Evolutionary conservation across 2,888 invertebrate genomes (phyloP), one percentile per base, ranked within the genome.

Genomic region (Ypsolopha sequella): DNA sequence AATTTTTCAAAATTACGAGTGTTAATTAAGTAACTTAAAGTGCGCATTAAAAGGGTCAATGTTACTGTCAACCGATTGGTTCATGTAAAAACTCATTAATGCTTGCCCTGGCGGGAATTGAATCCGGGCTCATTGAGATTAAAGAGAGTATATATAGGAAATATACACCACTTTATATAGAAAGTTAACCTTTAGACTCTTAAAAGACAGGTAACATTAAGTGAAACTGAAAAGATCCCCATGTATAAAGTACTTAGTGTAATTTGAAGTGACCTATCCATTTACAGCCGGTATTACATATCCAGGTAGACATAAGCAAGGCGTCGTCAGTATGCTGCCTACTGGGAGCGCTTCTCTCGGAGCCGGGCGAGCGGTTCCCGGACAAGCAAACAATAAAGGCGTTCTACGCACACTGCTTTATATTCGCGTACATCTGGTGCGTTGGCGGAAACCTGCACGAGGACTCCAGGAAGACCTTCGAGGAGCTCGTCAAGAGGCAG

Each of bases 371-470:
- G 0, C 77, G 90, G 6, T 87, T 89, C 59, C 73, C 85, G 0
- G 92, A 92, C 54, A 91, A 91, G 56, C 86, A 88, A 7, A 87
- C 89, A 53, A 76, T 92, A 0, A 89, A 90, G 61, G 79, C 82
- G 6, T 90, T 94, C 57, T 69, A 96, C 0, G 90, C 90, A 2
- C 93, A 95, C 64, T 89, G 92, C 34, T 97, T 96, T 66, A 81
- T 94, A 36, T 95, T 95, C 80, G 89, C 92, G 48, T 94, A 93
- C 63, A 75, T 95, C 0, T 97, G 97, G 97, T 89, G 93, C 1
- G 76, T 96, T 14, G 95, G 95, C n/a, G 96, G 96, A 0, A 96
- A 96, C 70, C 88, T 95, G 4, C 72, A 88, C 2, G 95, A 96
- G 55, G 65, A 71, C 0, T 91, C 92, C 52, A 89, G 93, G 60